Base-by-base conservation (phyloP, 35 echinoderm and acorn worm species). In the Anneissia japonica region DNA sequence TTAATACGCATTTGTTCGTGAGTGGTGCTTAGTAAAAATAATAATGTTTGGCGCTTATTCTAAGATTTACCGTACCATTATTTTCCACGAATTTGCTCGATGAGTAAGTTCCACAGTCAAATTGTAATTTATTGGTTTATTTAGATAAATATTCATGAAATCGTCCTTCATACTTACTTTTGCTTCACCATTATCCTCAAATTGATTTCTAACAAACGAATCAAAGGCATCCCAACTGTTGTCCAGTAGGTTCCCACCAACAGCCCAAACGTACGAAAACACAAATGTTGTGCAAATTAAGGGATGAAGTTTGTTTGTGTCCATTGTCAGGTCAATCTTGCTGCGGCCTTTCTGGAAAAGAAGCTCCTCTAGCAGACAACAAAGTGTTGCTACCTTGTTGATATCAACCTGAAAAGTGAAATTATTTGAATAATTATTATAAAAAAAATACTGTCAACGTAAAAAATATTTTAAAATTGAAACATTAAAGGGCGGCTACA, bases 131-230 rank as follows among this genome's bases (percentile, higher is more conserved):
- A n/a, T n/a, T n/a, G n/a, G n/a, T n/a, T n/a, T n/a, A n/a, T n/a
- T n/a, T n/a, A n/a, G n/a, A n/a, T n/a, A n/a, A n/a, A n/a, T n/a
- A n/a, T n/a, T n/a, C n/a, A n/a, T n/a, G n/a, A n/a, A n/a, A n/a
- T n/a, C n/a, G n/a, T n/a, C n/a, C n/a, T n/a, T n/a, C n/a, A n/a
- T n/a, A n/a, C 37, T 39, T 73, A 98, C 95, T 86, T 98, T 98
- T 32, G 95, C 95, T 89, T 98, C 95, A 23, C 86, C 89, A 40
- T 94, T 98, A 56, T 93, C 95, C 74, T 98, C 95, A 94, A 97
- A 98, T 83, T 98, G 95, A 72, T 98, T 94, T 43, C 95, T 88
- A 75, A 98, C 84, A 72, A 94, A 98, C 5, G 95, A 82, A 74
- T 98, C 95, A 84, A 98, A 98, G 19, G 89, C 36, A 72, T 98